Base-by-base conservation (phyloP, 2,888 invertebrate species). In the Terebella lapidaria region DNA sequence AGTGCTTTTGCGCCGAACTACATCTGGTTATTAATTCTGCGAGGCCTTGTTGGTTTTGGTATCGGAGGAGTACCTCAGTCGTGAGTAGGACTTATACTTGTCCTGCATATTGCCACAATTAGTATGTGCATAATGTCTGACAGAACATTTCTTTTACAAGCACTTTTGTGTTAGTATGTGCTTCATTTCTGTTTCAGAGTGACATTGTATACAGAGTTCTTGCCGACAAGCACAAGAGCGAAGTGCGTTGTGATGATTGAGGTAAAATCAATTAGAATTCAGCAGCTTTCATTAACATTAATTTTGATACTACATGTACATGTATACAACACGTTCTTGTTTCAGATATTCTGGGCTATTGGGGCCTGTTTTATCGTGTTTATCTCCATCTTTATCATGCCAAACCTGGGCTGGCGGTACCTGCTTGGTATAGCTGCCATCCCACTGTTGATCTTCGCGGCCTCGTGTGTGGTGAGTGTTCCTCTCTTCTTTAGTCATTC, bases 41-140 rank as follows among this genome's bases (percentile, higher is more conserved):
- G 95, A 77, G 91, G 93, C 18, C 84, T 94, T 5, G 94, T 94
- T 15, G 95, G 96, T 51, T 94, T 96, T 83, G 93, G 94, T 24
- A 93, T 95, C 74, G 95, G 95, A 69, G 94, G 95, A 78, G 92
- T 94, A 42, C 94, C 95, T 57, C 95, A 96, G 82, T 93, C 94
- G 94, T 94, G 85, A 89, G 91, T 87, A 56, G 24, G 18, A 1
- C 35, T n/a, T n/a, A n/a, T n/a, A n/a, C n/a, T n/a, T n/a, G n/a
- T n/a, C n/a, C 42, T 35, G 42, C 42, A 35, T 35, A 35, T 35
- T 35, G 10, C 10, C n/a, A 15, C 42, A 35, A 35, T 35, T 35
- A 35, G 42, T 35, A n/a, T 35, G 42, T 35, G 42, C n/a, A n/a
- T n/a, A n/a, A n/a, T n/a, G n/a, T n/a, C n/a, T n/a, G n/a, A n/a